These are phyloP conservation scores for Diuraphis noxia DNA, from an alignment of 1,140 invertebrate genomes.

Conservation along the genomic window DNA sequence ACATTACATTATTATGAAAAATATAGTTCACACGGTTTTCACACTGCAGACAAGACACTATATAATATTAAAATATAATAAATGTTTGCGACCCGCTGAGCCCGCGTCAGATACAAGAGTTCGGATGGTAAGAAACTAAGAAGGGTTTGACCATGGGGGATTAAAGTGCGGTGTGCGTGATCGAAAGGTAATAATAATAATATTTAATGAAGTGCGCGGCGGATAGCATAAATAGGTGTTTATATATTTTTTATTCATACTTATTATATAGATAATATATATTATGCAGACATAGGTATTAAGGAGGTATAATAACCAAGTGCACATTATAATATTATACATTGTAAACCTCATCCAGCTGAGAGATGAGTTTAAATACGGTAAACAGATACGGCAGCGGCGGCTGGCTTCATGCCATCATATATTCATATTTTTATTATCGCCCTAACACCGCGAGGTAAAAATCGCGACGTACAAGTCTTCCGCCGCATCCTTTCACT, in stretches of 20 bases:
- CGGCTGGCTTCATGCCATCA: conserved; percentile 16
- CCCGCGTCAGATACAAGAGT: neutral
- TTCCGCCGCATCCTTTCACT: conserved; percentile 29
- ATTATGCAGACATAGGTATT: too few species aligned
- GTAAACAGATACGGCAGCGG: neutral
- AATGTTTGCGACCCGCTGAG: neutral
- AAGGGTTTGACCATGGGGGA: neutral
- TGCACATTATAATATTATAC: neutral
- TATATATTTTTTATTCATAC: neutral
- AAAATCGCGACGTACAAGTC: neutral
- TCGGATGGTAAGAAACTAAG: too few species aligned
- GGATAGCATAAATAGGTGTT: neutral
- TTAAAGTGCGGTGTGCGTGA: neutral
- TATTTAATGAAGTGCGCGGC: neutral
- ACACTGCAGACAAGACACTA: neutral
- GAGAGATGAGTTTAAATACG: neutral
- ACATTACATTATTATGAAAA: neutral
- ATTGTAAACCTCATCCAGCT: neutral
- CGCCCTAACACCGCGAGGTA: neutral
- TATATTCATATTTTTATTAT: neutral
- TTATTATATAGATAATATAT: neutral
- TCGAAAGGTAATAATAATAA: neutral
- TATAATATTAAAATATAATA: neutral
- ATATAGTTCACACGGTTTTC: conserved; percentile 6
- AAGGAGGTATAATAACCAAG: neutral